Percentiles rank a stretch among this genome's conserved stretches.
These are phyloP conservation scores for Urosaurus nigricauda DNA, from an alignment of 2,797 vertebrate genomes.

Conservation along the genomic window DNA sequence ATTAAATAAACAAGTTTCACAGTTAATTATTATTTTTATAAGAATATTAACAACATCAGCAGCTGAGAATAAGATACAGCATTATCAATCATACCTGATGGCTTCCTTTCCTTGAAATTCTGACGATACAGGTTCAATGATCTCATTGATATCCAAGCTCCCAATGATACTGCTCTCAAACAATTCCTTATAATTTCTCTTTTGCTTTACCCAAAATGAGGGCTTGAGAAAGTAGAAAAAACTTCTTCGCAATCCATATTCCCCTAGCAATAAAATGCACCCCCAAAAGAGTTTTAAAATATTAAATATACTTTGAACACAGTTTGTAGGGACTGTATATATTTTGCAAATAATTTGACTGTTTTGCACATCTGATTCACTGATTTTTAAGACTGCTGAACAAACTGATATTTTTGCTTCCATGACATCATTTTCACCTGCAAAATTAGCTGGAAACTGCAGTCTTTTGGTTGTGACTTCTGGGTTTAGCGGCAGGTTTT, in stretches of 20 bases:
- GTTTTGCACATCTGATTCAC: neutral
- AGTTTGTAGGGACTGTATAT: neutral
- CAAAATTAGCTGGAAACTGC: too few species aligned
- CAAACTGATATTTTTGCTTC: neutral
- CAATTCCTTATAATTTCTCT: slow-evolving; percentile 88
- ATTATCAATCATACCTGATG: slow-evolving; percentile 86
- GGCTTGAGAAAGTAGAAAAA: slow-evolving; percentile 93
- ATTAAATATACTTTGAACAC: neutral
- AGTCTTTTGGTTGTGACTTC: too few species aligned
- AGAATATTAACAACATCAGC: neutral
- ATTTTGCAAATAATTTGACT: neutral
- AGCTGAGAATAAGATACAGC: rapidly evolving
- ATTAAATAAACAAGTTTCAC: neutral
- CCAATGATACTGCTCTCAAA: slow-evolving; percentile 86
- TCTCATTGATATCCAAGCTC: slow-evolving; percentile 80
- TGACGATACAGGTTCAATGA: slow-evolving; percentile 86
- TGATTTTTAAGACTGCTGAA: neutral
- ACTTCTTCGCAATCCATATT: slow-evolving; percentile 89
- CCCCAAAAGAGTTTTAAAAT: neutral
- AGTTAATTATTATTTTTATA: neutral
- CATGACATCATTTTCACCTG: too few species aligned
- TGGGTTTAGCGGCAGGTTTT: too few species aligned
- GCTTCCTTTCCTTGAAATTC: slow-evolving; percentile 95
- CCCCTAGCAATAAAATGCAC: slow-evolving; percentile 77
- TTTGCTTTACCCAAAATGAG: slow-evolving; percentile 92